Evolutionary conservation across 1,140 invertebrate species (phyloP).

Genomic region (Drosophila jambulina): DNA sequence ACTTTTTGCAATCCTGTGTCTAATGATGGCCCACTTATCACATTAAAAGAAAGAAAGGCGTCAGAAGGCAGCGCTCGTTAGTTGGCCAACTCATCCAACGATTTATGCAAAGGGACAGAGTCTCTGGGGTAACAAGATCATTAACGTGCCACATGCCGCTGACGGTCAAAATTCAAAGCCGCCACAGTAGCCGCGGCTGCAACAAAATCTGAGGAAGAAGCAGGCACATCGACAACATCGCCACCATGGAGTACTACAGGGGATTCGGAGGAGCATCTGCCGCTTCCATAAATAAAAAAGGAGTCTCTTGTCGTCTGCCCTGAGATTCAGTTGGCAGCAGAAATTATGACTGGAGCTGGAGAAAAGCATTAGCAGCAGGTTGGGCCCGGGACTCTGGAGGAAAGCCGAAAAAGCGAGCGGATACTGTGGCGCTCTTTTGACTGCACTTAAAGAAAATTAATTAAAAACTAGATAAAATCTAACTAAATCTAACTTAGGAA

Average conservation of each 20-base stretch:
- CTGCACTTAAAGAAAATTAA: not conserved
- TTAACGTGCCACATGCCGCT: slow-evolving; percentile 69
- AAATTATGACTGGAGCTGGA: slow-evolving; percentile 73
- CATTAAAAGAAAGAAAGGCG: not conserved
- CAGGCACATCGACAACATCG: slow-evolving; percentile 7
- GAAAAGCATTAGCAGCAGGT: slow-evolving; percentile 73
- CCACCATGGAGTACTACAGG: slow-evolving; percentile 16
- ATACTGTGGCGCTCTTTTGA: slow-evolving; percentile 17
- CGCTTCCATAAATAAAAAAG: slow-evolving; percentile 72
- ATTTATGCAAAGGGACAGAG: slow-evolving; percentile 55
- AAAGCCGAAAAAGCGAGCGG: slow-evolving; percentile 31
- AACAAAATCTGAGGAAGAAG: slow-evolving; percentile 4
- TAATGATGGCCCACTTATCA: slow-evolving; percentile 20
- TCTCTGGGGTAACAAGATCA: slow-evolving; percentile 76
- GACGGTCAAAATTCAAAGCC: slow-evolving; percentile 58
- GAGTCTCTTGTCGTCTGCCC: slow-evolving; percentile 45
- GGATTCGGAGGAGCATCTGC: slow-evolving; percentile 34
- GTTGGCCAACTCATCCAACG: slow-evolving; percentile 43
- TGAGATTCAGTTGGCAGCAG: slow-evolving; percentile 51
- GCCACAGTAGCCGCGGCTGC: slow-evolving; percentile 29
- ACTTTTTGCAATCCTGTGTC: not conserved
- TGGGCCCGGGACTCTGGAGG: slow-evolving; percentile 20
- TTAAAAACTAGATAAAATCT: not conserved
- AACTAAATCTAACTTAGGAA: not conserved
- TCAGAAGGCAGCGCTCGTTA: slow-evolving; percentile 48